phyloP scores from a whole-genome alignment of 2,797 vertebrate species.

The Tenualosa ilisha region DNA sequence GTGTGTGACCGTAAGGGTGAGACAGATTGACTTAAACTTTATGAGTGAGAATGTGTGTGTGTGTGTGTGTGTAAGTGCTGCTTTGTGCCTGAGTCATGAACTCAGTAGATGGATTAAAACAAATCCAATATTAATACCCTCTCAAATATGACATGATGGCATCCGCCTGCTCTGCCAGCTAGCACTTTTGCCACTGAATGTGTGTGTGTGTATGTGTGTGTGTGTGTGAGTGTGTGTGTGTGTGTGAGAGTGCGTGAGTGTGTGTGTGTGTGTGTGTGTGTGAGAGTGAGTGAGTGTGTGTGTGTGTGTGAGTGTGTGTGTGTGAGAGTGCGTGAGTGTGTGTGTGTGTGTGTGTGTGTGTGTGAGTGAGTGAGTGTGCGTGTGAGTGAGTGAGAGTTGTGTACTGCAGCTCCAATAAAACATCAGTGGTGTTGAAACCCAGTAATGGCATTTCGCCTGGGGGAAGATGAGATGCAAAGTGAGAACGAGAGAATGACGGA shows the following conservation, averaged over 20 bases:
- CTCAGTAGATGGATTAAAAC: conserved; percentile 46
- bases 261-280: conserved; percentile 24
- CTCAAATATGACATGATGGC: conserved; percentile 44
- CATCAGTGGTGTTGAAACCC: conserved; percentile 38
- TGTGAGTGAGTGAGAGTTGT: not conserved
- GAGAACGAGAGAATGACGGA: not conserved
- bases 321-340: conserved; percentile 21
- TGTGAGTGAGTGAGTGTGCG: conserved; percentile 29
- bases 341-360: conserved; percentile 26
- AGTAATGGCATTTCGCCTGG: conserved; percentile 39
- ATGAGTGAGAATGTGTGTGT: not conserved
- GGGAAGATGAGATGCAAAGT: conserved; percentile 31
- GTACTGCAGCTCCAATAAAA: conserved; percentile 42
- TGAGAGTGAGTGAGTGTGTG: conserved; percentile 3
- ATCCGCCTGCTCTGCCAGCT: conserved; percentile 33
- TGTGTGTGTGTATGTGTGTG: conserved; percentile 23
- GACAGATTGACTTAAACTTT: too few species aligned
- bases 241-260: conserved; percentile 14
- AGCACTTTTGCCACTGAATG: not conserved
- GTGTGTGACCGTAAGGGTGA: too few species aligned
- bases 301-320: conserved; percentile 25
- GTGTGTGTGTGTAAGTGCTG: not conserved
- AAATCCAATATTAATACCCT: conserved; percentile 43
- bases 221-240: conserved; percentile 24
- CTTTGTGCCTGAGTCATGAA: conserved; percentile 36